These are phyloP conservation scores for Piprites chloris DNA, from an alignment of 2,113 vertebrate genomes.

Conservation along the genomic window DNA sequence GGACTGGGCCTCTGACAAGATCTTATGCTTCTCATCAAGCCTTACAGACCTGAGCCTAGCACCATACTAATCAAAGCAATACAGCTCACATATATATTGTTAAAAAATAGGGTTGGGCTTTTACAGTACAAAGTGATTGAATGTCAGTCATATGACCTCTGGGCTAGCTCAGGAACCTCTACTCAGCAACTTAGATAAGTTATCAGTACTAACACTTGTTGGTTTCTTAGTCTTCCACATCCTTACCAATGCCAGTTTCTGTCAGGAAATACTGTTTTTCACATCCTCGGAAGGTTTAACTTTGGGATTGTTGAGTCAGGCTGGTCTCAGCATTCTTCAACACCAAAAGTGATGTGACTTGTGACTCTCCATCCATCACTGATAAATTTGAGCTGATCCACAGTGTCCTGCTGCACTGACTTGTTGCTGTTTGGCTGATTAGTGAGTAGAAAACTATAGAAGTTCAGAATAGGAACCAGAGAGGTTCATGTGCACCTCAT, in stretches of 20 bases:
- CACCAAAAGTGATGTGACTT: accelerated
- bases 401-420: neutral
- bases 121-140: too few species aligned
- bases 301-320: neutral
- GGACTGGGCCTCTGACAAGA: neutral
- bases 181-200: neutral
- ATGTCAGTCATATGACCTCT: neutral
- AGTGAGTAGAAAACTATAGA: neutral
- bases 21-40: neutral
- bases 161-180: neutral
- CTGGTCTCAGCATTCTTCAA: neutral
- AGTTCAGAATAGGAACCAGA: neutral
- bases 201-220: neutral
- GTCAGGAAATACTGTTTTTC: neutral
- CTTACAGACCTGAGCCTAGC: neutral
- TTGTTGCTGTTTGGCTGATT: neutral
- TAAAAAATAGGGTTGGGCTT: neutral
- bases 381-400: neutral
- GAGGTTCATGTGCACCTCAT: neutral
- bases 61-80: neutral
- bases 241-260: neutral
- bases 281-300: neutral
- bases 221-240: neutral
- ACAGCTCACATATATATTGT: neutral
- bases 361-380: neutral